A percentile compares a stretch with the other conserved stretches of the same genome.
Evolutionary conservation across 2,888 invertebrate species (phyloP).

Genomic region (Cerastis leucographa): DNA sequence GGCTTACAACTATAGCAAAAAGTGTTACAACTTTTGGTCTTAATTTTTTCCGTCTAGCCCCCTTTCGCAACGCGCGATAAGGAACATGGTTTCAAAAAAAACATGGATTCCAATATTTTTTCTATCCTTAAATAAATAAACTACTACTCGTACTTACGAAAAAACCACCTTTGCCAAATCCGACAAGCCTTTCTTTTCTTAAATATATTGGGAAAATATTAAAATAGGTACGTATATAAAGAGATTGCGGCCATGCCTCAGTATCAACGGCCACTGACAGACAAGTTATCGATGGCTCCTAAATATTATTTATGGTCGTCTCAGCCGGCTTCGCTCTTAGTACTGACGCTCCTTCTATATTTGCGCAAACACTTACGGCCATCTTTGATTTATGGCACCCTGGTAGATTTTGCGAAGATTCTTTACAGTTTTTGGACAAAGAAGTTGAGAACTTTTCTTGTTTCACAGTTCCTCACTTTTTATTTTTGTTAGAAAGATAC

Average conservation of each 20-base stretch:
- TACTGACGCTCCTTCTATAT: constrained; percentile 79
- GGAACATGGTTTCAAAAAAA: no score
- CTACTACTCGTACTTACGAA: not conserved
- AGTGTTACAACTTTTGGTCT: no score
- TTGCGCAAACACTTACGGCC: constrained; percentile 78
- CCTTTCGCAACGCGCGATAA: no score
- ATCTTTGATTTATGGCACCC: constrained; percentile 79
- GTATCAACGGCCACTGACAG: constrained; percentile 72
- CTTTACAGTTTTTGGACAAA: constrained; percentile 46
- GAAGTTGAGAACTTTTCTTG: not conserved
- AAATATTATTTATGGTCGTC: constrained; percentile 86
- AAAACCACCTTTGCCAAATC: constrained; percentile 5
- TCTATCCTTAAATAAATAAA: constrained; percentile 8
- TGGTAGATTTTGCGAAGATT: constrained; percentile 63
- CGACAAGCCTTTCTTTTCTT: constrained; percentile 32
- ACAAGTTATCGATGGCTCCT: constrained; percentile 77
- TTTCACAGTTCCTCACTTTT: constrained; percentile 15
- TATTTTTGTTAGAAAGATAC: not conserved
- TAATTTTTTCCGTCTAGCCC: no score
- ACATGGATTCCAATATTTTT: not conserved
- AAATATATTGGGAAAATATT: constrained; percentile 70
- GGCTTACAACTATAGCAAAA: no score
- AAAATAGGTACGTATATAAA: constrained; percentile 71
- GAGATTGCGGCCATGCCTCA: constrained; percentile 71
- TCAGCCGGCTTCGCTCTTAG: constrained; percentile 74